A percentile compares a stretch with the other conserved stretches of the same genome.
These are phyloP conservation scores for Perognathus longimembris DNA, from an alignment of 2,113 vertebrate genomes.

Conservation along the genomic window DNA sequence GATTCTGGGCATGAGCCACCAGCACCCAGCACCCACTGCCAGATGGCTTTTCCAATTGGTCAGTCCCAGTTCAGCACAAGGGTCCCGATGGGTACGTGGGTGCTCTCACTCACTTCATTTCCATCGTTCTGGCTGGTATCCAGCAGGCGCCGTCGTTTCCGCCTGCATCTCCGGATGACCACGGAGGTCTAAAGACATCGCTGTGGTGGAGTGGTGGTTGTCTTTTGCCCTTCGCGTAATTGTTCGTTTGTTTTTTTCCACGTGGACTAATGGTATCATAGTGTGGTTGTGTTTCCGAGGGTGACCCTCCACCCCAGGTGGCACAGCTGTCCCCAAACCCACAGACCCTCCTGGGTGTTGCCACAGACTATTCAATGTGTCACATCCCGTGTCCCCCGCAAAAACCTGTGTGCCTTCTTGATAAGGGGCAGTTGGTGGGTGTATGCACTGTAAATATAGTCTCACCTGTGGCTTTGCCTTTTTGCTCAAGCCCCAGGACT, in stretches of 20 bases:
- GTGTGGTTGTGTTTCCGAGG: background rate
- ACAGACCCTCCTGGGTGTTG: background rate
- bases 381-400: background rate
- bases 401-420: background rate
- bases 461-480: background rate
- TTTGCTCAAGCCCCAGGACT: background rate
- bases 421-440: background rate
- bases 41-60: background rate
- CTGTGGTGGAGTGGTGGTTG: slow-evolving; percentile 28
- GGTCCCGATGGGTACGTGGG: no score
- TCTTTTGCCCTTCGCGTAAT: slow-evolving; percentile 16
- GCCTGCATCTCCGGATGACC: slow-evolving; percentile 62
- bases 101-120: background rate
- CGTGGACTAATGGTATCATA: background rate
- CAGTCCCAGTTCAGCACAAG: background rate
- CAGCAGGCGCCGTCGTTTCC: slow-evolving; percentile 51
- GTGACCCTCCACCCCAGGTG: background rate
- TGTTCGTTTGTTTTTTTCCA: background rate
- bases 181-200: slow-evolving; percentile 5
- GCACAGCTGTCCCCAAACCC: background rate
- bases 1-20: no score
- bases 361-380: background rate
- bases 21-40: background rate
- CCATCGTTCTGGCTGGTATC: slow-evolving; percentile 22
- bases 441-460: background rate